These are phyloP conservation scores for Pristionchus fissidentatus DNA, from an alignment of 2,888 invertebrate species.

Conservation along the genomic window DNA sequence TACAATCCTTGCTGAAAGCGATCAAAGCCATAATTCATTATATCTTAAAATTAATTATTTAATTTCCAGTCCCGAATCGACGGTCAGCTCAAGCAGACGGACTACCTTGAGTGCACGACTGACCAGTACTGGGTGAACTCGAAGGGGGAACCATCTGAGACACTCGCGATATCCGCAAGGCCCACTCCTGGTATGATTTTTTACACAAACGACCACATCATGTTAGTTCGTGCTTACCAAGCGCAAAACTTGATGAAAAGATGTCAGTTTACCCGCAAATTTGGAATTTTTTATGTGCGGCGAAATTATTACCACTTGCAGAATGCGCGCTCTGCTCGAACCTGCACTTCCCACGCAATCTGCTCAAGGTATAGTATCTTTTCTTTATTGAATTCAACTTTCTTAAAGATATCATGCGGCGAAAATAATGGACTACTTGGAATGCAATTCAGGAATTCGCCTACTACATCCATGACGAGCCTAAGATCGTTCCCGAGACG, in stretches of 20 bases:
- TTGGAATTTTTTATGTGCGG: neutral
- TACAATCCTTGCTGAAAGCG: too few species aligned
- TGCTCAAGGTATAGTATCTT: slow-evolving; percentile 24
- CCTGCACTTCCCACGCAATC: slow-evolving; percentile 44
- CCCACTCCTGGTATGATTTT: slow-evolving; percentile 32
- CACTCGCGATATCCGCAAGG: slow-evolving; percentile 35
- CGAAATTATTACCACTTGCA: neutral
- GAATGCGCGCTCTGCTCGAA: slow-evolving; percentile 49
- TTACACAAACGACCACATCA: neutral
- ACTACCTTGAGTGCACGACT: slow-evolving; percentile 42
- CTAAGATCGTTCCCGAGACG: slow-evolving; percentile 46
- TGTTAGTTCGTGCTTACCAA: neutral
- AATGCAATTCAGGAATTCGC: slow-evolving; percentile 18
- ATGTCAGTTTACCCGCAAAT: too few species aligned
- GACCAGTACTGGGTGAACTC: slow-evolving; percentile 25
- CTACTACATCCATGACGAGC: slow-evolving; percentile 48
- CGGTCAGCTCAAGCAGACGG: slow-evolving; percentile 40
- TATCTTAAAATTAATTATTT: too few species aligned
- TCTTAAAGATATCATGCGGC: neutral
- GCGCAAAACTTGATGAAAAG: neutral
- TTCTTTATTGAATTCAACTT: neutral
- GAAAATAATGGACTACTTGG: too few species aligned
- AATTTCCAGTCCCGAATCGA: slow-evolving; percentile 21
- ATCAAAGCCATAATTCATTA: too few species aligned
- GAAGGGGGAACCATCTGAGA: slow-evolving; percentile 9